A percentile compares a stretch with the other conserved stretches of the same genome.
Conservation (phyloP, 1,140 invertebrate species). For the Nasonia giraulti region DNA sequence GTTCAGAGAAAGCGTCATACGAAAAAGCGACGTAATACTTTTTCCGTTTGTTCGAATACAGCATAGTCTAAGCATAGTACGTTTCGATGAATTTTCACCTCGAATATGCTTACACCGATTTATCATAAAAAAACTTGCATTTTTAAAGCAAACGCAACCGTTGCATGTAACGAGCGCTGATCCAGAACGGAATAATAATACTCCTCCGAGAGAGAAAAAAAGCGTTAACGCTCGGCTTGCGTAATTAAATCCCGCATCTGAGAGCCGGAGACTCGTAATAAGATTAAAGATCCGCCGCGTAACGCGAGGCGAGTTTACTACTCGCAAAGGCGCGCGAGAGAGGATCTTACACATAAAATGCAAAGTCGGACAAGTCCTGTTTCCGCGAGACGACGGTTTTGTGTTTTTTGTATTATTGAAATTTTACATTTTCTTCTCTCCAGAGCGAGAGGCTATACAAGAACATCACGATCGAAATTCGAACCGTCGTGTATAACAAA, state of each 20-base stretch:
- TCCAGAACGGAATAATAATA: background rate
- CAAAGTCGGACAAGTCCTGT: too few species aligned
- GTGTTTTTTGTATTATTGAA: too few species aligned
- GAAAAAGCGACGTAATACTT: conserved; percentile 7
- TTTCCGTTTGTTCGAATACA: conserved; percentile 17
- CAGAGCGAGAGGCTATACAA: too few species aligned
- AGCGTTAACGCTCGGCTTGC: background rate
- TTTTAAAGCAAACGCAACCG: background rate
- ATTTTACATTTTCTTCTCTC: too few species aligned
- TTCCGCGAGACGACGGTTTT: too few species aligned
- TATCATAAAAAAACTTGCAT: background rate
- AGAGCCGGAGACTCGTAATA: background rate
- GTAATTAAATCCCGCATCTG: background rate
- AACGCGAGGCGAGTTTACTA: background rate
- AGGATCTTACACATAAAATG: too few species aligned
- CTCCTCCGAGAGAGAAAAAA: background rate
- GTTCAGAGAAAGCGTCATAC: conserved; percentile 21
- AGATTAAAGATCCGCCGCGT: background rate
- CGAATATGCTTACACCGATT: too few species aligned
- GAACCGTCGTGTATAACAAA: too few species aligned
- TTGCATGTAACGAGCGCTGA: background rate
- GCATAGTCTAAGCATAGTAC: background rate
- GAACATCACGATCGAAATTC: too few species aligned
- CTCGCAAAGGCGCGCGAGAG: background rate
- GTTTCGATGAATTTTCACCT: too few species aligned